These are phyloP conservation scores for Plemyria rubiginata DNA, from an alignment of 2,888 invertebrate species.

Conservation along the genomic window DNA sequence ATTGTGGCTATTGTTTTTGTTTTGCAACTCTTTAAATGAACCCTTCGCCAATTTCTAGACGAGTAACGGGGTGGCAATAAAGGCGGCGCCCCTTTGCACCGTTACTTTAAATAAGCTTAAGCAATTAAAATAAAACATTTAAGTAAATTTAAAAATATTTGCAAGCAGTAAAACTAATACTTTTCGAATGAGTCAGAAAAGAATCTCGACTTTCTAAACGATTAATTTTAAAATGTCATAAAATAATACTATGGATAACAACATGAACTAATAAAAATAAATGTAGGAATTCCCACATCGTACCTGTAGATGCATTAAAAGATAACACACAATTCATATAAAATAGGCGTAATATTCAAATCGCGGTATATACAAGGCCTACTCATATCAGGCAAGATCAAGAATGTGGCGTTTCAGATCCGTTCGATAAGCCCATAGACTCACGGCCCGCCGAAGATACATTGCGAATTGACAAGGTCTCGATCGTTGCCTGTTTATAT, in stretches of 20 bases:
- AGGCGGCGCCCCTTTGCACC: conserved; percentile 54
- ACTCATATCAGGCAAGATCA: conserved; percentile 54
- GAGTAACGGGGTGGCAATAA: conserved; percentile 58
- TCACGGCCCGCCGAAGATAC: conserved; percentile 55
- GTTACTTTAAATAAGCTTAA: conserved; percentile 42
- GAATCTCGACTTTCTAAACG: conserved; percentile 21
- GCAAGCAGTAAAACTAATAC: conserved; percentile 41
- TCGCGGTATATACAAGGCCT: conserved; percentile 51
- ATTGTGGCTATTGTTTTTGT: conserved; percentile 61
- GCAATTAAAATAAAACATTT: conserved; percentile 38
- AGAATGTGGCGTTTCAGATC: conserved; percentile 71
- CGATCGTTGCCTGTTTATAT: conserved; percentile 51
- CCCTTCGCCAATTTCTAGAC: conserved; percentile 58
- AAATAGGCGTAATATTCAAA: conserved; percentile 52
- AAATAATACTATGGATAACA: neutral
- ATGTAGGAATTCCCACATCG: conserved; percentile 28
- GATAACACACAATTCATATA: conserved; percentile 45
- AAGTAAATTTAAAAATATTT: conserved; percentile 41
- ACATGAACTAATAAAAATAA: neutral
- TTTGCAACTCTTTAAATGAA: conserved; percentile 69
- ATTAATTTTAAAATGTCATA: conserved; percentile 1
- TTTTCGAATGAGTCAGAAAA: conserved; percentile 30
- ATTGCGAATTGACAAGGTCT: conserved; percentile 71
- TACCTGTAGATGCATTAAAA: conserved; percentile 38
- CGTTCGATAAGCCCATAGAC: conserved; percentile 68